Conservation (phyloP, 64 coral and sea anemone genomes). For the Stylophora pistillata region DNA sequence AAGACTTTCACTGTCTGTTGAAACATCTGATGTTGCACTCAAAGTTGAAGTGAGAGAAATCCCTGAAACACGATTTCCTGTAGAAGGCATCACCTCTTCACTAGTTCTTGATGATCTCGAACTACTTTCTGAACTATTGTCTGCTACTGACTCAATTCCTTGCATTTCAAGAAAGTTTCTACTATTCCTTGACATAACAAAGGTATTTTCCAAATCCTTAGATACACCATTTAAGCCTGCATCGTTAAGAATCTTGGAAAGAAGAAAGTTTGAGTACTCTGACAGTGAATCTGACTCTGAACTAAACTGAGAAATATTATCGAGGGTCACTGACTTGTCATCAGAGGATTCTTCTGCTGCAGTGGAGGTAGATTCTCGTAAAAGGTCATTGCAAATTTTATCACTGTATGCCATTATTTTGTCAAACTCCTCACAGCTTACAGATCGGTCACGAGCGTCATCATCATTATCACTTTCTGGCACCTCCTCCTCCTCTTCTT, state of each 20-base stretch:
- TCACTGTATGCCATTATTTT: constrained; percentile 69
- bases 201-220: background rate
- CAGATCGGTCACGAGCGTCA: constrained; percentile 20
- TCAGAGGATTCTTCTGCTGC: constrained; percentile 31
- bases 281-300: constrained; percentile 75
- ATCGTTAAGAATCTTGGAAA: constrained; percentile 71
- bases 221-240: constrained; percentile 60
- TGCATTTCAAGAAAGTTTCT: constrained; percentile 47
- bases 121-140: constrained; percentile 39
- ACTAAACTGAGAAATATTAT: constrained; percentile 48
- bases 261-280: constrained; percentile 78
- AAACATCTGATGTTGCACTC: constrained; percentile 67
- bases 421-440: constrained; percentile 59
- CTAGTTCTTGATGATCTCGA: constrained; percentile 46
- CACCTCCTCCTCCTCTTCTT: constrained; percentile 60
- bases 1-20: constrained; percentile 22
- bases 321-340: constrained; percentile 26
- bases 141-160: constrained; percentile 20
- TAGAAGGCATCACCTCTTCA: background rate
- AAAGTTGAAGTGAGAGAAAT: constrained; percentile 47
- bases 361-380: constrained; percentile 52
- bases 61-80: constrained; percentile 18
- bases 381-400: constrained; percentile 63
- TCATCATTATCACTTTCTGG: constrained; percentile 24
- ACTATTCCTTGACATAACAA: constrained; percentile 30